Base-by-base conservation (phyloP, 1,140 invertebrate genomes). In the Lepidurus apus region DNA sequence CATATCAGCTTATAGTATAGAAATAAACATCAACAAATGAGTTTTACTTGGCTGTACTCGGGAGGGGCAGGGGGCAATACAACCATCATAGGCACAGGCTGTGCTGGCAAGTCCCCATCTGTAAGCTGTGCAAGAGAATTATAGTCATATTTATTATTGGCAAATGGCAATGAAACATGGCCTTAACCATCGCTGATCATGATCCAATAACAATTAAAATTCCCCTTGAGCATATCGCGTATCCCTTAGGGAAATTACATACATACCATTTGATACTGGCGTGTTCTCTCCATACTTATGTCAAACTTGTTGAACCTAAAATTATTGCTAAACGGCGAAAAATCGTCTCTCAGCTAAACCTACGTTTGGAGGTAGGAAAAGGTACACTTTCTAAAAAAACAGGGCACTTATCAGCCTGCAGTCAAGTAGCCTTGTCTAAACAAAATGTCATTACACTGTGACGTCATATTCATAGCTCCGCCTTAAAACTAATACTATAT, bases 1-100 rank as follows among this genome's bases (percentile, higher is more conserved):
- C 6, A 78, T 74, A 76, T 42, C 74, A 75, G 75, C 17, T 45
- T 34, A 78, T 21, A 80, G 45, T 73, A 74, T 0, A 26, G 42
- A 79, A 11, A 42, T 4, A 76, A 47, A 7, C 24, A 9, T 42
- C 42, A 42, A 42, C 75, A 43, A 42, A 42, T 9, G n/a, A 11
- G 8, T 21, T 21, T 10, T 47, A 76, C 45, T 76, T 76, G 43
- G 43, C 21, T 76, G 21, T 76, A 47, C 21, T 43, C 43, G 10
- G 45, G 45, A 24, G 45, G 21, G 24, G 43, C 75, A 42, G 75
- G 75, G 4, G 75, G 75, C 24, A 76, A 24, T 21, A 76, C 75
- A 42, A 76, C 75, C 43, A 47, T 76, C 34, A 76, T 42, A 42
- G 75, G 43, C 21, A 76, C 75, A 42, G 75, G 75, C 11, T 76